Evolutionary conservation across 2,888 invertebrate species (phyloP), one percentile per base, ranked within the genome.

Genomic region (Trichopria drosophilae): DNA sequence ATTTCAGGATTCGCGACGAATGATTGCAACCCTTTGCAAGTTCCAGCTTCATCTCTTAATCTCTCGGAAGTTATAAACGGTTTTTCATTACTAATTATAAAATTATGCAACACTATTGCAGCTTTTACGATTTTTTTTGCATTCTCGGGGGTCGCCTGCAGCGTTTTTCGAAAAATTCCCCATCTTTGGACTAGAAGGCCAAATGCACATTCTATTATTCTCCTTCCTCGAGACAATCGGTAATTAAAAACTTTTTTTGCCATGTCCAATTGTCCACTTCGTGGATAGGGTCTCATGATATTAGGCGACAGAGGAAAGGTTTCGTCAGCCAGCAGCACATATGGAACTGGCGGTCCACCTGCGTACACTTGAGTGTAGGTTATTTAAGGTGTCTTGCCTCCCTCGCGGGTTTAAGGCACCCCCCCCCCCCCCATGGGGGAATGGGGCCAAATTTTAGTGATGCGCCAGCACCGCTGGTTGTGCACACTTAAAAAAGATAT

Each of bases 171-270:
- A 24, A 58, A 58, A 28, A 66, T 62, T 53, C 62, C 49, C 60
- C 65, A 66, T 50, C 53, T 61, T 36, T 59, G 42, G 2, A 35
- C 42, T 40, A 64, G 40, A 50, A 65, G 65, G 1, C 66, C 65
- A 59, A 53, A 53, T 3, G 51, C 26, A 31, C 37, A 42, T 28
- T 47, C 43, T 18, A 52, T 39, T 4, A 13, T 59, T 45, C 65
- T 61, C 55, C 69, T 63, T 18, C 65, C 69, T 48, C 69, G 56
- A 54, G 60, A 65, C 39, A 68, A 31, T 28, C 69, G 53, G 57
- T 69, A 68, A 53, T 71, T 71, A 57, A 26, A 51, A 4, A 51
- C 40, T 7, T 32, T 20, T 39, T 35, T 24, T 19, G 59, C 58
- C 50, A 34, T 47, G 41, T 59, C 53, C 47, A 69, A 61, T n/a